Evolutionary conservation across 2,888 invertebrate species (phyloP), one percentile per base, ranked within the genome.

Genomic region (Caenorhabditis japonica): DNA sequence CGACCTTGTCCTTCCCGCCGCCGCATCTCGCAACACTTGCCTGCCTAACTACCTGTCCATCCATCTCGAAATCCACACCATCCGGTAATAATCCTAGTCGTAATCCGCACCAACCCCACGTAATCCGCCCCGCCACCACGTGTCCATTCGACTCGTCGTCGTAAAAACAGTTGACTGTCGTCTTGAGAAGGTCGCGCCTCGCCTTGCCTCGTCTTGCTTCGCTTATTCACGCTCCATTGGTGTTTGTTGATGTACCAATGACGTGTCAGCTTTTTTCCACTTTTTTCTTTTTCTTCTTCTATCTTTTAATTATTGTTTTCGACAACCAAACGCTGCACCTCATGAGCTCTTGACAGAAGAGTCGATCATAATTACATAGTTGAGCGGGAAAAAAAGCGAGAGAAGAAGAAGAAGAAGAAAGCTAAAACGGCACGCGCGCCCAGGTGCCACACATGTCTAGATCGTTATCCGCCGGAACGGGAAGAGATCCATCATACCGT

Each of bases 131-230:
- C 53, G 23, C 25, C 53, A 2, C 34, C 58, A 38, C 47, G 47
- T 47, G 46, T 41, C 44, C 21, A 13, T 15, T 27, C 46, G 17
- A 33, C 19, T 12, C 33, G 38, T 43, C 30, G 12, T 38, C 64
- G 34, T 64, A 64, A 64, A 64, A 64, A 64, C 64, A 55, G 64
- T 64, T 53, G 51, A 52, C 46, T 52, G 61, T 38, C 30, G 38
- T 47, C 64, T 64, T 64, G 64, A 56, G 64, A 64, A 64, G 64
- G 64, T 64, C 64, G 64, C 43, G n/a, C n/a, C n/a, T n/a, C n/a
- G n/a, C n/a, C n/a, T n/a, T n/a, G n/a, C n/a, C n/a, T n/a, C n/a
- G n/a, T n/a, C n/a, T n/a, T n/a, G n/a, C 38, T n/a, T 25, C 19
- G 30, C 27, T 33, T 41, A 49, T 44, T 30, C 30, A 43, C 51